phyloP scores from a whole-genome alignment of 2,888 invertebrate species.

The Idaea aversata region DNA sequence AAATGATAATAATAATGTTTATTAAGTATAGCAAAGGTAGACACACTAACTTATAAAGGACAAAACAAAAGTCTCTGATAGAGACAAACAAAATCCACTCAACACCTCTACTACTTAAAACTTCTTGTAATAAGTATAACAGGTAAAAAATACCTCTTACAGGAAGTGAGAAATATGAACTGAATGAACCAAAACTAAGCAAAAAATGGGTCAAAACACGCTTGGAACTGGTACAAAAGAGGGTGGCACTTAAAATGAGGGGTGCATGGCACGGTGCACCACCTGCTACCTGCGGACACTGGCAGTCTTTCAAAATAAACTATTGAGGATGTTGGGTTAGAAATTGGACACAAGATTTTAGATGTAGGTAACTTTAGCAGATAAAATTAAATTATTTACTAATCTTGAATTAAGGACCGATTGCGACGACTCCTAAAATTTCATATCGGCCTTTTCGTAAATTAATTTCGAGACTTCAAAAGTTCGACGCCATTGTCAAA shows the following conservation, averaged over 20 bases:
- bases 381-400: too few species aligned
- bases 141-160: background rate
- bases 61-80: background rate
- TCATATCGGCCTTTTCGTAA: too few species aligned
- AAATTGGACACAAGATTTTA: background rate
- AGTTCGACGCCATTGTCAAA: too few species aligned
- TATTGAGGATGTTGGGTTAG: background rate
- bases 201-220: constrained; percentile 29
- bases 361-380: too few species aligned
- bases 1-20: background rate
- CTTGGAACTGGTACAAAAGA: constrained; percentile 28
- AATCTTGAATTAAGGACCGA: too few species aligned
- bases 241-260: constrained; percentile 34
- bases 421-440: too few species aligned
- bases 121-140: background rate
- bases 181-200: constrained; percentile 12
- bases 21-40: background rate
- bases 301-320: constrained; percentile 7
- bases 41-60: background rate
- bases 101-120: background rate
- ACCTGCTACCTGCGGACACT: constrained; percentile 56
- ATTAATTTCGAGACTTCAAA: too few species aligned
- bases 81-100: background rate
- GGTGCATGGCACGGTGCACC: constrained; percentile 20
- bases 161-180: constrained; percentile 8